Conservation (phyloP, 2,888 invertebrate genomes). For the Pteria penguin region DNA sequence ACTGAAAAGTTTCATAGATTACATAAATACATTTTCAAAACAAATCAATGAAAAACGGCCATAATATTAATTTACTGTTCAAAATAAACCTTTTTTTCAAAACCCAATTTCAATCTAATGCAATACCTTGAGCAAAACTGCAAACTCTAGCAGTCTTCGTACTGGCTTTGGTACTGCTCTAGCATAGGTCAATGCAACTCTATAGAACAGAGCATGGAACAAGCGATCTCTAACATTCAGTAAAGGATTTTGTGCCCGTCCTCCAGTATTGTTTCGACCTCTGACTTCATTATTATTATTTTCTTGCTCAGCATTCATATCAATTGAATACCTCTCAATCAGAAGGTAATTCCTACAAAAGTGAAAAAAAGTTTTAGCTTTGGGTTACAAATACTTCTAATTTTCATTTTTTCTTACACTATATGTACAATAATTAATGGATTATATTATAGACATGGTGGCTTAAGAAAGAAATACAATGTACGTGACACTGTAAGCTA, state of each 20-base stretch:
- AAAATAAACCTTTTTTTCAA: neutral
- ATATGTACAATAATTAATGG: too few relatives aligned
- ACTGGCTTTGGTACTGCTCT: slow-evolving; percentile 90
- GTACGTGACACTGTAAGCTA: too few relatives aligned
- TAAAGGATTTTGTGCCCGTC: slow-evolving; percentile 72
- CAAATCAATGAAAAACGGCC: neutral
- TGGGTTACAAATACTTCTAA: too few relatives aligned
- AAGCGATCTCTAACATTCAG: slow-evolving; percentile 89
- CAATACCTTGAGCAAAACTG: slow-evolving; percentile 87
- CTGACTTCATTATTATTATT: slow-evolving; percentile 53
- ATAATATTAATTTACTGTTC: neutral
- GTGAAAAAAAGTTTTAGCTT: neutral
- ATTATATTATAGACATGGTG: too few relatives aligned
- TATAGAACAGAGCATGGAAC: slow-evolving; percentile 95
- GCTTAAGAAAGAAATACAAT: too few relatives aligned
- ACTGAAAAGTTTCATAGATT: neutral
- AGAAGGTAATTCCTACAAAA: neutral
- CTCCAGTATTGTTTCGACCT: slow-evolving; percentile 36
- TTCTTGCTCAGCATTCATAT: slow-evolving; percentile 39
- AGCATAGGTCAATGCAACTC: slow-evolving; percentile 94
- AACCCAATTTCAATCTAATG: neutral
- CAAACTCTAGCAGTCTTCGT: slow-evolving; percentile 90
- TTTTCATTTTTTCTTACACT: too few relatives aligned
- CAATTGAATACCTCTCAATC: neutral
- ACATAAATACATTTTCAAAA: neutral